phyloP scores from a whole-genome alignment of 1,140 invertebrate species.

The Drosophila navojoa region DNA sequence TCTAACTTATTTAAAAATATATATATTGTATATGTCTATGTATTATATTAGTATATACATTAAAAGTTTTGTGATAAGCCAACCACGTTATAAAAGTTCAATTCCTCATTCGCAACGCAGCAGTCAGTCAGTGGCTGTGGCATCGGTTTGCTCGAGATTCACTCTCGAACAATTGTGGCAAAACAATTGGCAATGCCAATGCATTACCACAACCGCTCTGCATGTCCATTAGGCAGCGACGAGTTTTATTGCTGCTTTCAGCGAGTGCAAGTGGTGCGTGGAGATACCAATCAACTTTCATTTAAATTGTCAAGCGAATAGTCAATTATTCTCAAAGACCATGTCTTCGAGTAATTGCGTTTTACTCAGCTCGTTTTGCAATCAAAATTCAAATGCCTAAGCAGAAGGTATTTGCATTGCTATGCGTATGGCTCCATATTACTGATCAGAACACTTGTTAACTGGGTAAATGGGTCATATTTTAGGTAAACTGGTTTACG shows the following conservation, averaged over 20 bases:
- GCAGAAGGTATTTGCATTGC: constrained; percentile 30
- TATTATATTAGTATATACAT: background rate
- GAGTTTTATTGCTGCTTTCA: constrained; percentile 39
- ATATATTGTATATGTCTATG: too few relatives aligned
- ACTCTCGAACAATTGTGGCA: constrained; percentile 40
- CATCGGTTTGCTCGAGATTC: constrained; percentile 28
- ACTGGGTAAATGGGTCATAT: constrained; percentile 79
- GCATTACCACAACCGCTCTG: constrained; percentile 34
- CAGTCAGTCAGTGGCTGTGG: background rate
- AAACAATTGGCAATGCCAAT: constrained; percentile 36
- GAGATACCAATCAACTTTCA: constrained; percentile 63
- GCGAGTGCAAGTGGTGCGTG: constrained; percentile 36
- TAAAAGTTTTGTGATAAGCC: background rate
- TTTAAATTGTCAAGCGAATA: constrained; percentile 69
- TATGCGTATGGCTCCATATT: constrained; percentile 25
- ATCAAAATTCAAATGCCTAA: constrained; percentile 8
- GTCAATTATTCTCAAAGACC: constrained; percentile 53
- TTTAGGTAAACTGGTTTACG: constrained; percentile 74
- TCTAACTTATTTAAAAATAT: too few relatives aligned
- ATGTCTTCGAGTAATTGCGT: constrained; percentile 36
- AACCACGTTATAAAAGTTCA: background rate
- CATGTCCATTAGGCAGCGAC: constrained; percentile 39
- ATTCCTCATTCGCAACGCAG: background rate
- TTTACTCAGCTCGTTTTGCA: constrained; percentile 14
- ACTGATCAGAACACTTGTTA: constrained; percentile 40